Conservation (phyloP, 1,140 invertebrate genomes). For the Aphidius ervi region DNA sequence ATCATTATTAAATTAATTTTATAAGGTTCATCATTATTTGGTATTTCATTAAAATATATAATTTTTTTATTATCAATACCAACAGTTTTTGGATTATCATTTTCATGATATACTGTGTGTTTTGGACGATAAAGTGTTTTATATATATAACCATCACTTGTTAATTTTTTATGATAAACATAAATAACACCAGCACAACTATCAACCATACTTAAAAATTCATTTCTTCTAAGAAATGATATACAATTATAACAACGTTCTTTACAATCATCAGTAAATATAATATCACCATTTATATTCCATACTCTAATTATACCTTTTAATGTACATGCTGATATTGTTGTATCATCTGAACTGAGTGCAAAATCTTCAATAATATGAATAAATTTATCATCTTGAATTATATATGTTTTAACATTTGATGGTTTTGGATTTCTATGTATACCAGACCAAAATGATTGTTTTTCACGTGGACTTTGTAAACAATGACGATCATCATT, state of each 20-base stretch:
- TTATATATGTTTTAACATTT: constrained; percentile 34
- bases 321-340: constrained; percentile 40
- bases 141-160: constrained; percentile 19
- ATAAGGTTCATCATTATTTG: constrained; percentile 9
- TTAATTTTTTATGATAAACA: constrained; percentile 25
- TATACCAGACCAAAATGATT: constrained; percentile 37
- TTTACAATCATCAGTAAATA: not conserved
- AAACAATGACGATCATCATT: not conserved
- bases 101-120: constrained; percentile 27
- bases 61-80: constrained; percentile 20
- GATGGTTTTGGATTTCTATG: constrained; percentile 34
- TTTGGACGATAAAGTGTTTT: constrained; percentile 27
- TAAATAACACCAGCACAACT: constrained; percentile 29
- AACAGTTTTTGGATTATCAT: constrained; percentile 24
- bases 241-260: constrained; percentile 28
- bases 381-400: constrained; percentile 33
- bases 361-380: constrained; percentile 42
- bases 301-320: constrained; percentile 37
- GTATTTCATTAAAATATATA: constrained; percentile 35
- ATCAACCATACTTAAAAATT: constrained; percentile 38
- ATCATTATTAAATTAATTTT: constrained; percentile 39
- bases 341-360: constrained; percentile 33
- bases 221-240: constrained; percentile 31
- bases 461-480: constrained; percentile 41
- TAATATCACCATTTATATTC: constrained; percentile 11